A percentile compares a stretch with the other conserved stretches of the same genome.
Conservation (phyloP, 2,797 vertebrate species). For the Buphagus erythrorhynchus region DNA sequence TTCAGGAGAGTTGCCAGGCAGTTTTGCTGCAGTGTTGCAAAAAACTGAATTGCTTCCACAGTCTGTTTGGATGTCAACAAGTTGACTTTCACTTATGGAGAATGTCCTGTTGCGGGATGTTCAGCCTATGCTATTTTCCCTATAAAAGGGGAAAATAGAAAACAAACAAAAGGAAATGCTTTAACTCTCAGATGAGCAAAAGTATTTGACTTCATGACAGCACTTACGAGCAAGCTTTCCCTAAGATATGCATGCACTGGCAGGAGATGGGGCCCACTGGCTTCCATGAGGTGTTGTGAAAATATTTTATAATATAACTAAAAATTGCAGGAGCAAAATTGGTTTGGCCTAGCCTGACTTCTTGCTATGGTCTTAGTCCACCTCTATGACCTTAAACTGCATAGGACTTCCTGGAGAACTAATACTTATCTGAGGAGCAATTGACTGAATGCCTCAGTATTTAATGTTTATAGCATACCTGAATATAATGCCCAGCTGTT, state of each 20-base stretch:
- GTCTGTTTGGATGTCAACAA: not conserved
- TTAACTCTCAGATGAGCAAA: not conserved
- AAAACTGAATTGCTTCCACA: constrained; percentile 18
- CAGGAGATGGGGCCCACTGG: not conserved
- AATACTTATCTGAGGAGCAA: constrained; percentile 15
- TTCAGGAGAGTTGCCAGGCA: not conserved
- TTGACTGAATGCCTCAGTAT: not conserved
- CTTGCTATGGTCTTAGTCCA: not conserved
- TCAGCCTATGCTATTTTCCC: not conserved
- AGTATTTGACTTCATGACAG: not conserved
- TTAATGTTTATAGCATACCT: not conserved
- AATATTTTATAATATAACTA: not conserved
- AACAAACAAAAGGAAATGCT: not conserved
- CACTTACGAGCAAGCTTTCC: not conserved
- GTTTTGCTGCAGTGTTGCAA: not conserved
- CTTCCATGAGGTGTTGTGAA: not conserved
- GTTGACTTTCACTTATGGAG: constrained; percentile 1
- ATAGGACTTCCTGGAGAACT: not conserved
- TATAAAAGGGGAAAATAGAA: not conserved
- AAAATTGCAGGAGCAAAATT: not conserved
- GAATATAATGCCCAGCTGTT: not conserved
- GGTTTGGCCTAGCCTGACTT: not conserved
- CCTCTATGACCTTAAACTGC: not conserved
- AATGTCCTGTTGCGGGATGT: not conserved
- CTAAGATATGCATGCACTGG: not conserved